Conservation (phyloP, 2,113 vertebrate genomes). For the Tinamus guttatus region DNA sequence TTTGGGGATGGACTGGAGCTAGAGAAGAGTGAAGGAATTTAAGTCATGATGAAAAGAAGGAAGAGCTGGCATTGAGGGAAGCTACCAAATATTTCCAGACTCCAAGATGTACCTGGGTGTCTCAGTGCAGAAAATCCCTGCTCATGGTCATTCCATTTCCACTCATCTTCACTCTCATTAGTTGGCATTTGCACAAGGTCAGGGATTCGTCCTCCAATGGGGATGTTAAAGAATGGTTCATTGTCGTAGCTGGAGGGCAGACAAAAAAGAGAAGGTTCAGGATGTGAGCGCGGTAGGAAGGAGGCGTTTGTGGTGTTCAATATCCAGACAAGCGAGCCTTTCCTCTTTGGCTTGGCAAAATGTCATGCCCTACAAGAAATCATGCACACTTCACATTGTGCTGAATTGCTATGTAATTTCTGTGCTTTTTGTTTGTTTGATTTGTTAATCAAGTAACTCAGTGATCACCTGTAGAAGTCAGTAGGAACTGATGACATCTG, state of each 20-base stretch:
- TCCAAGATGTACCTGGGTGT: constrained; percentile 80
- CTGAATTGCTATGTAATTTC: not conserved
- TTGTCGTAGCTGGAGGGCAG: constrained; percentile 69
- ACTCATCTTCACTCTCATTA: constrained; percentile 79
- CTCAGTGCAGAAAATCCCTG: constrained; percentile 87
- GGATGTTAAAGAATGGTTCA: constrained; percentile 80
- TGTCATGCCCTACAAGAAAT: not conserved
- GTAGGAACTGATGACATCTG: not conserved
- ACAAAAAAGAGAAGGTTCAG: not conserved
- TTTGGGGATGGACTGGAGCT: not conserved
- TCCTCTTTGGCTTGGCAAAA: not conserved
- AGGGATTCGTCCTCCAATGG: constrained; percentile 85
- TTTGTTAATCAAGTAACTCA: not conserved
- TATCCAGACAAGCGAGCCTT: not conserved
- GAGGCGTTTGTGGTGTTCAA: not conserved
- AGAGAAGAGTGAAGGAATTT: not conserved
- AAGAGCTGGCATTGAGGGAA: not conserved
- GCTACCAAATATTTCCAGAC: not conserved
- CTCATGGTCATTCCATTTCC: constrained; percentile 82
- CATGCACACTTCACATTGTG: not conserved
- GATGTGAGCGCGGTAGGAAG: not conserved
- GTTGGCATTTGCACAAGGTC: constrained; percentile 70
- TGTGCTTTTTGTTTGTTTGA: not conserved
- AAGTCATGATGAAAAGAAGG: not conserved
- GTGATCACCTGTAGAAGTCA: not conserved